phyloP scores from a whole-genome alignment of 2,113 vertebrate species.

The Epinephelus moara region DNA sequence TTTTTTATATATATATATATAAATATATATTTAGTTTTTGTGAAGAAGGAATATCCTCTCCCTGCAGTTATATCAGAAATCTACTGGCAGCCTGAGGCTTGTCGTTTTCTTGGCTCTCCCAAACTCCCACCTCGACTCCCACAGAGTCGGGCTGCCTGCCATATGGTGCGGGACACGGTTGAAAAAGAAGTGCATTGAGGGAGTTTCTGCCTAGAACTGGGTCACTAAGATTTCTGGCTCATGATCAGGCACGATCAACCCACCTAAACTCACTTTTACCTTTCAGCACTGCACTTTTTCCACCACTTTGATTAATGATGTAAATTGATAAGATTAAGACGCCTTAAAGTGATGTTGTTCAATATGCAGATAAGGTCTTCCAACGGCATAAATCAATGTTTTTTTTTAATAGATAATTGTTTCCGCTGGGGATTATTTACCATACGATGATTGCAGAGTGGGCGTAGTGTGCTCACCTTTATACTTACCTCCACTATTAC shows the following conservation, averaged over 20 bases:
- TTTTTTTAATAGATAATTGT: conserved; percentile 37
- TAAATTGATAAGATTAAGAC: conserved; percentile 7
- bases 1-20: background rate
- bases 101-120: conserved; percentile 60
- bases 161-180: conserved; percentile 56
- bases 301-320: background rate
- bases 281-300: background rate
- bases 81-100: conserved; percentile 30
- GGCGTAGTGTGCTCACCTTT: conserved; percentile 45
- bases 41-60: conserved; percentile 48
- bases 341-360: background rate
- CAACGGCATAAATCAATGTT: background rate
- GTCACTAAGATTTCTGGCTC: conserved; percentile 54
- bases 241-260: conserved; percentile 18
- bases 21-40: background rate
- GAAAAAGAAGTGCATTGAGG: conserved; percentile 53
- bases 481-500: conserved; percentile 11
- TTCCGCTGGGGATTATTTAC: conserved; percentile 22
- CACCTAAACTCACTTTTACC: conserved; percentile 10
- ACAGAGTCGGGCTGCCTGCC: conserved; percentile 64
- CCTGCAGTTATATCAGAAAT: conserved; percentile 15
- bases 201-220: conserved; percentile 67
- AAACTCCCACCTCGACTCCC: conserved; percentile 58
- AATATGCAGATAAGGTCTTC: background rate
- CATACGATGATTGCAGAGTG: conserved; percentile 29